Evolutionary conservation across 2,797 vertebrate genomes (phyloP).

Genomic region (Aplochiton taeniatus): DNA sequence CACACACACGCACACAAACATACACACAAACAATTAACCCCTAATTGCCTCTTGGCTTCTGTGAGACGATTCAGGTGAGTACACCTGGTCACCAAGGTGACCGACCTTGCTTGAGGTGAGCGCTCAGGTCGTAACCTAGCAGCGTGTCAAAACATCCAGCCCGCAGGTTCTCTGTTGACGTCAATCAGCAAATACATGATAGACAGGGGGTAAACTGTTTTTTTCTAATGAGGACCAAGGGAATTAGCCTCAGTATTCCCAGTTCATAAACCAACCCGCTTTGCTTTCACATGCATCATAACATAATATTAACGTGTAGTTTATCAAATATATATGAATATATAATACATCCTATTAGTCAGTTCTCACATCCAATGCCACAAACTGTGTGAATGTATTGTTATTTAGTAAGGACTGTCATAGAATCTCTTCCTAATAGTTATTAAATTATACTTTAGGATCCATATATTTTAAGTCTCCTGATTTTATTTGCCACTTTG

Average conservation of each 20-base stretch:
- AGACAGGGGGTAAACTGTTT: background rate
- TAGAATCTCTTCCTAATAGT: too few relatives aligned
- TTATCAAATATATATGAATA: too few relatives aligned
- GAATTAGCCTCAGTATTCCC: slow-evolving; percentile 52
- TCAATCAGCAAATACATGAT: slow-evolving; percentile 54
- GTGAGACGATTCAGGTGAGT: background rate
- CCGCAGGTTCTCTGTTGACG: slow-evolving; percentile 50
- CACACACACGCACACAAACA: background rate
- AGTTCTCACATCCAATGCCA: too few relatives aligned
- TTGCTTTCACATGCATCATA: too few relatives aligned
- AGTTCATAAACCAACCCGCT: background rate
- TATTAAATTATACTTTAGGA: too few relatives aligned
- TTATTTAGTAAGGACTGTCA: too few relatives aligned
- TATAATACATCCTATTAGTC: too few relatives aligned
- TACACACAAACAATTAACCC: background rate
- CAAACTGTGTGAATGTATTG: too few relatives aligned
- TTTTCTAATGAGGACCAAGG: slow-evolving; percentile 58
- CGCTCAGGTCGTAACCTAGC: background rate
- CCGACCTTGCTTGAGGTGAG: slow-evolving; percentile 23
- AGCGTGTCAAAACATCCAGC: background rate
- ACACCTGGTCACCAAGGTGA: slow-evolving; percentile 28
- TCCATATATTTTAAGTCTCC: too few relatives aligned
- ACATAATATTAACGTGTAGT: too few relatives aligned
- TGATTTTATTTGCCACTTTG: too few relatives aligned
- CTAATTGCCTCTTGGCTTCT: background rate